Conservation (phyloP, 2,113 vertebrate species). For the Halcyon senegalensis region DNA sequence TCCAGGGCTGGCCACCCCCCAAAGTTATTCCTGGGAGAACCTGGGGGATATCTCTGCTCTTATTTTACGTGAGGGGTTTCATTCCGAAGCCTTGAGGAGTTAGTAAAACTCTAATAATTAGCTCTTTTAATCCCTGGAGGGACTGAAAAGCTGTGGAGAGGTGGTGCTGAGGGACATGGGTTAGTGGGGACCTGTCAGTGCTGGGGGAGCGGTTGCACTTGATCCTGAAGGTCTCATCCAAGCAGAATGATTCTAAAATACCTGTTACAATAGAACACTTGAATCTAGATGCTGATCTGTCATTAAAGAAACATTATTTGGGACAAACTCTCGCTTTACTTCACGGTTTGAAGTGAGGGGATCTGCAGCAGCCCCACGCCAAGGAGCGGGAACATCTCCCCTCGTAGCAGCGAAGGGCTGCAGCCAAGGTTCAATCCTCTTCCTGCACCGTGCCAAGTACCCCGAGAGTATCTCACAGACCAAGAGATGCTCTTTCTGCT, state of each 20-base stretch:
- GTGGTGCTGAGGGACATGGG: no score
- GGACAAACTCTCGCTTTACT: not conserved
- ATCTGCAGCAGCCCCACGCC: not conserved
- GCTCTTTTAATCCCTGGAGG: not conserved
- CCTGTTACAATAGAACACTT: not conserved
- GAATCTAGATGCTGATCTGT: not conserved
- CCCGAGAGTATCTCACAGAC: accelerated
- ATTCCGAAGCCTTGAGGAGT: not conserved
- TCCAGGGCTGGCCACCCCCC: not conserved
- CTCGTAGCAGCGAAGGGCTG: accelerated
- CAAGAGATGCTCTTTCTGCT: not conserved
- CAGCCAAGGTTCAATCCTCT: not conserved
- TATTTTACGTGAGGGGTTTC: not conserved
- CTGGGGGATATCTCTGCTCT: not conserved
- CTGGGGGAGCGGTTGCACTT: no score
- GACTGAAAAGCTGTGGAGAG: no score
- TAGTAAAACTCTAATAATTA: not conserved
- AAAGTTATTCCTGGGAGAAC: no score
- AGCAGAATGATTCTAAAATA: not conserved
- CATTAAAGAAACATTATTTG: not conserved
- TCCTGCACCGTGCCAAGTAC: accelerated
- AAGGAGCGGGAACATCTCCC: not conserved
- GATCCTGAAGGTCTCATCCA: no score
- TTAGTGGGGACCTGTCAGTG: no score
- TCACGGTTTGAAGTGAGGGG: not conserved